phyloP scores from a whole-genome alignment of 2,888 invertebrate genomes.

The Tupiocoris notatus region DNA sequence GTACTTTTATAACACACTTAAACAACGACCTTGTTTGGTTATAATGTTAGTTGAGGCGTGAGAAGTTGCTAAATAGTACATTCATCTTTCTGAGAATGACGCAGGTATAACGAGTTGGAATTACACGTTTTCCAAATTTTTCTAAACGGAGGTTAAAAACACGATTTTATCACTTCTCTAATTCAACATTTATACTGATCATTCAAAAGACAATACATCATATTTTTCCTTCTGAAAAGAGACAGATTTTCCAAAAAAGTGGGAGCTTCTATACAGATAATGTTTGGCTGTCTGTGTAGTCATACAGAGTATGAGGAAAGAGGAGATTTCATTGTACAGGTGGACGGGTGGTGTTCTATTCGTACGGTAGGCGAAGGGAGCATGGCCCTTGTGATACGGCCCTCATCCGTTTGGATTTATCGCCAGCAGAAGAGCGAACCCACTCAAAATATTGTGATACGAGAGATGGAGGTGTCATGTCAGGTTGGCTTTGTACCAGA shows the following conservation, averaged over 20 bases:
- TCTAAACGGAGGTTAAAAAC: no score
- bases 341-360: not conserved
- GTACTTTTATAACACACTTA: no score
- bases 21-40: no score
- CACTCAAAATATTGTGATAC: conserved; percentile 2
- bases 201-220: not conserved
- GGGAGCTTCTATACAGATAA: not conserved
- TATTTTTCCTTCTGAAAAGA: not conserved
- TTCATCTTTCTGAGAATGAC: no score
- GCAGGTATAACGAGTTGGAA: no score
- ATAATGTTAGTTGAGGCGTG: no score
- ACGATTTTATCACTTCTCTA: not conserved
- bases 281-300: not conserved
- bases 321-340: not conserved
- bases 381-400: conserved; percentile 8
- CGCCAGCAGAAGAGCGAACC: conserved; percentile 4
- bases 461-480: not conserved
- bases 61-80: no score
- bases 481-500: not conserved
- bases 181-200: not conserved
- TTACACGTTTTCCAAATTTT: no score
- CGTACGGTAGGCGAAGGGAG: not conserved
- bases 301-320: not conserved
- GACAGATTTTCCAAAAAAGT: not conserved
- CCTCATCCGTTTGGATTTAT: conserved; percentile 28